Evolutionary conservation across 2,797 vertebrate genomes (phyloP).

Genomic region (Amblyopsis hoosieri): DNA sequence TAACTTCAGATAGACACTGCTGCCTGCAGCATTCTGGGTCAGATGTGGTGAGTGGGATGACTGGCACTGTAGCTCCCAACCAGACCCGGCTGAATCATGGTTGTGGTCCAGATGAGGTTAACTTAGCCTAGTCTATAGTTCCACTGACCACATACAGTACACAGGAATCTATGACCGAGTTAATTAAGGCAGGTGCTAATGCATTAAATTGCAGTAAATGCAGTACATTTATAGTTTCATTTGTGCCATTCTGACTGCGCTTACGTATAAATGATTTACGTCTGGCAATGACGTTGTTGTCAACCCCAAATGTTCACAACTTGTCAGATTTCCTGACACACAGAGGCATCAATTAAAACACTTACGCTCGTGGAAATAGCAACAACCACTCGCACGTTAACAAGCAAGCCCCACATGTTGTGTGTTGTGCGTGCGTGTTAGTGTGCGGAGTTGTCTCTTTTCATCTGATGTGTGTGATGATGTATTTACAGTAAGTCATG

Average conservation of each 20-base stretch:
- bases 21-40: conserved; percentile 49
- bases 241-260: background rate
- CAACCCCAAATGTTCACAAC: background rate
- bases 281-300: background rate
- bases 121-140: conserved; percentile 36
- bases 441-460: conserved; percentile 28
- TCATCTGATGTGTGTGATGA: conserved; percentile 56
- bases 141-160: conserved; percentile 53
- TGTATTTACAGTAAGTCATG: conserved; percentile 44
- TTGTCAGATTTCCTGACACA: conserved; percentile 19
- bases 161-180: conserved; percentile 7
- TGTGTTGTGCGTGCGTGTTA: background rate
- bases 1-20: conserved; percentile 62
- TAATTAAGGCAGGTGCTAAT: conserved; percentile 48
- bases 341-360: conserved; percentile 14
- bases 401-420: conserved; percentile 23
- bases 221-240: background rate
- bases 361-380: background rate
- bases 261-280: background rate
- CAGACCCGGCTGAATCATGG: conserved; percentile 57
- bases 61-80: conserved; percentile 40
- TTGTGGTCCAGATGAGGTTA: conserved; percentile 34
- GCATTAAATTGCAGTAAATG: background rate
- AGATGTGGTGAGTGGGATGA: conserved; percentile 69
- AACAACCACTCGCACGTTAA: conserved; percentile 22